These are phyloP conservation scores for Globodera ellingtonae DNA, from an alignment of 1,140 invertebrate genomes.

Conservation along the genomic window DNA sequence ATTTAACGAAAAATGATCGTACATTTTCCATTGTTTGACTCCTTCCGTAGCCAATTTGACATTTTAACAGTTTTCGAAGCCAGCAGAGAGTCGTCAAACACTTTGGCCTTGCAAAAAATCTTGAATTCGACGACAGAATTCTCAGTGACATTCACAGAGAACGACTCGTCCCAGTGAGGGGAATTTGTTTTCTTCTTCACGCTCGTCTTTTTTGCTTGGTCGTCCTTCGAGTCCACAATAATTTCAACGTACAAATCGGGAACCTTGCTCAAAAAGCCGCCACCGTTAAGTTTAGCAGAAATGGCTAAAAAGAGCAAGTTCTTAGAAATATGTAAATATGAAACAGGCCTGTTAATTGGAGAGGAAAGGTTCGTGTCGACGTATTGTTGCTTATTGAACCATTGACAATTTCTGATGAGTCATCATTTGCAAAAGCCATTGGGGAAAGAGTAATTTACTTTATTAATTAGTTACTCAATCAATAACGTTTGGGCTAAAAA, in stretches of 20 bases:
- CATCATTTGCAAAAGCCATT: slow-evolving; percentile 33
- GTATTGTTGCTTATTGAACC: slow-evolving; percentile 19
- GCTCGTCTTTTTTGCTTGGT: slow-evolving; percentile 41
- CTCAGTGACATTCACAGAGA: slow-evolving; percentile 52
- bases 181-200: slow-evolving; percentile 56
- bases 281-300: slow-evolving; percentile 39
- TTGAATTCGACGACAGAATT: slow-evolving; percentile 53
- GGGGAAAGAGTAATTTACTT: background rate
- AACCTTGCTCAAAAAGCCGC: slow-evolving; percentile 40
- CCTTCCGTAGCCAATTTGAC: slow-evolving; percentile 50
- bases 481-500: background rate
- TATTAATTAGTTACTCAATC: background rate
- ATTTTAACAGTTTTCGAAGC: slow-evolving; percentile 53
- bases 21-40: slow-evolving; percentile 59
- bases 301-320: slow-evolving; percentile 31
- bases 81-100: slow-evolving; percentile 57
- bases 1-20: slow-evolving; percentile 29
- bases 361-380: slow-evolving; percentile 17
- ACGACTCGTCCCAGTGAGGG: slow-evolving; percentile 60
- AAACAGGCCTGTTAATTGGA: slow-evolving; percentile 45
- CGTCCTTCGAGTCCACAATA: slow-evolving; percentile 34
- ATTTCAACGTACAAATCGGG: slow-evolving; percentile 57
- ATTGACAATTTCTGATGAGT: slow-evolving; percentile 1
- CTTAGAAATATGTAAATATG: background rate
- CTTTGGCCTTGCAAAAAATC: slow-evolving; percentile 53